A percentile compares a stretch with the other conserved stretches of the same genome.
Evolutionary conservation across 1,140 invertebrate species (phyloP).

Genomic region (Idris sp.): DNA sequence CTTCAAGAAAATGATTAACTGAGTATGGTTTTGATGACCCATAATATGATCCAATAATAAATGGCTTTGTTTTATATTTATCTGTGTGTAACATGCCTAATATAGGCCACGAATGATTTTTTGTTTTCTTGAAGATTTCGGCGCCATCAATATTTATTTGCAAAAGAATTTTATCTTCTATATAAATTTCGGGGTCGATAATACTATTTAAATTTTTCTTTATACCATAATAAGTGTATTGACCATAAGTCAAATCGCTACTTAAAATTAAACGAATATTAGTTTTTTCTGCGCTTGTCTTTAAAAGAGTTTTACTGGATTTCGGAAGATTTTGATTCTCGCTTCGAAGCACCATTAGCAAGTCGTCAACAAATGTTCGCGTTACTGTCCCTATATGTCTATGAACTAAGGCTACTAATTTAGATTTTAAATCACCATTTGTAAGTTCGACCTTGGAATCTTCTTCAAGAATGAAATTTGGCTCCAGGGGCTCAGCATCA

Average conservation of each 20-base stretch:
- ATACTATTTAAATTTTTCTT: constrained; percentile 1
- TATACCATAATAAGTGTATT: constrained; percentile 4
- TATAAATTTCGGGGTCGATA: too few relatives aligned
- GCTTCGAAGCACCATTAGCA: constrained; percentile 6
- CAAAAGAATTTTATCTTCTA: too few relatives aligned
- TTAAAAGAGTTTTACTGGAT: constrained; percentile 4
- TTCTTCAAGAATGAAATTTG: too few relatives aligned
- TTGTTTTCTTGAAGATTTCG: too few relatives aligned
- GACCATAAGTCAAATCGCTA: not conserved
- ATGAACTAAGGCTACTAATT: constrained; percentile 1
- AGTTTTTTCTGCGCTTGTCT: not conserved
- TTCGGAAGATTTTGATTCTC: constrained; percentile 6
- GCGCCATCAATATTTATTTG: too few relatives aligned
- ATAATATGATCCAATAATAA: too few relatives aligned
- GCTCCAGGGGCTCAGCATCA: too few relatives aligned
- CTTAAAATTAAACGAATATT: not conserved
- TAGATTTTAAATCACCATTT: constrained; percentile 5
- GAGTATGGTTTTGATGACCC: too few relatives aligned
- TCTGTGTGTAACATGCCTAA: too few relatives aligned
- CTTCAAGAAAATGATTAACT: too few relatives aligned
- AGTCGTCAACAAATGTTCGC: not conserved
- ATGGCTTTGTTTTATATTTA: too few relatives aligned
- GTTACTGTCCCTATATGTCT: not conserved
- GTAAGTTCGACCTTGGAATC: not conserved
- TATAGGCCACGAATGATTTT: too few relatives aligned